Evolutionary conservation across 2,113 vertebrate species (phyloP).

Genomic region (Colossoma macropomum): DNA sequence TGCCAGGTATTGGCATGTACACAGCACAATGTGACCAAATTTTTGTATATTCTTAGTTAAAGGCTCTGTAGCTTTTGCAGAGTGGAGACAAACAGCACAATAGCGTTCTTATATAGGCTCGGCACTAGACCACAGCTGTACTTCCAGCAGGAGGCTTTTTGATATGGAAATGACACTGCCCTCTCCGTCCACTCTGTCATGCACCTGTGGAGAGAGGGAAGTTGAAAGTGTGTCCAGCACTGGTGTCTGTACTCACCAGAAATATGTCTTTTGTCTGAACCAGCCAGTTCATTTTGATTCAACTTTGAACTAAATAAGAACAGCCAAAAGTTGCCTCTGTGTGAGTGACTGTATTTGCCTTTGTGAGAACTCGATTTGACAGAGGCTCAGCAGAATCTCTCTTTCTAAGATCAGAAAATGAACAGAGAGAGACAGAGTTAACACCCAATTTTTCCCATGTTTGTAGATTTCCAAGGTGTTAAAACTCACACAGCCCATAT

Average conservation of each 20-base stretch:
- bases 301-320: neutral
- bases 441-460: neutral
- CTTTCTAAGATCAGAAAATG: constrained; percentile 11
- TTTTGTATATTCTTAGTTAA: constrained; percentile 22
- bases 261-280: neutral
- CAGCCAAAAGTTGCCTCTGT: neutral
- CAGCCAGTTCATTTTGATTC: neutral
- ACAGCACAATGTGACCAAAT: constrained; percentile 46
- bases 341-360: neutral
- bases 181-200: constrained; percentile 41
- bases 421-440: neutral
- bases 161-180: constrained; percentile 69
- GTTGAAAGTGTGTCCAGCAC: constrained; percentile 35
- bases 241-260: constrained; percentile 31
- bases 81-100: constrained; percentile 30
- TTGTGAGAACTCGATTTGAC: neutral
- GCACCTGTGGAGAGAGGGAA: constrained; percentile 60
- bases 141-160: constrained; percentile 57
- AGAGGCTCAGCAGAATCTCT: neutral
- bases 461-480: neutral
- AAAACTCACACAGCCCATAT: neutral
- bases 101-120: constrained; percentile 57
- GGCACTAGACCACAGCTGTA: constrained; percentile 49
- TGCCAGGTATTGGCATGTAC: neutral
- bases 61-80: constrained; percentile 37